Percentiles rank a stretch among this genome's conserved stretches.
These are phyloP conservation scores for Eupsittula cactorum DNA, from an alignment of 2,113 vertebrate species.

Conservation along the genomic window DNA sequence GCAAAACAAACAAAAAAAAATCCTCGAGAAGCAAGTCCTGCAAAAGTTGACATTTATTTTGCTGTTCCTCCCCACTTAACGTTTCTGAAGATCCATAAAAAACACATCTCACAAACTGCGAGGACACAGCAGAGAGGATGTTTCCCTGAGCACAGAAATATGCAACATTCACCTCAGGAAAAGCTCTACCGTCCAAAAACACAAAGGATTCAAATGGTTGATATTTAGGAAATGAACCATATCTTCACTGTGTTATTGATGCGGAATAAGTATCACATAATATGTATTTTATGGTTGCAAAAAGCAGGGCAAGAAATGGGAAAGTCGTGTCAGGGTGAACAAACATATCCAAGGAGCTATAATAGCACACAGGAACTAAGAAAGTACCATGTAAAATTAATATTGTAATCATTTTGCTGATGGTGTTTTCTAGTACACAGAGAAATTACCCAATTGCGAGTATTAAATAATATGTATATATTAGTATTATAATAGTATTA, in stretches of 20 bases:
- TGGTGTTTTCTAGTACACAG: background rate
- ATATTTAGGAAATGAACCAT: background rate
- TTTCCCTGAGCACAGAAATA: background rate
- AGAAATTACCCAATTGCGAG: background rate
- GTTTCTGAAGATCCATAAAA: background rate
- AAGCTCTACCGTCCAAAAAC: background rate
- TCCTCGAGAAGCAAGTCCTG: background rate
- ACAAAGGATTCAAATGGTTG: background rate
- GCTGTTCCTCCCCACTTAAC: background rate
- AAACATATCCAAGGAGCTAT: background rate
- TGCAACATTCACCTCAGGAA: background rate
- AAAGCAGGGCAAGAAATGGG: background rate
- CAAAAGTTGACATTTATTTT: background rate
- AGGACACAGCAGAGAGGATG: background rate
- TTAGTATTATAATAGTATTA: background rate
- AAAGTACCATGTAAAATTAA: background rate
- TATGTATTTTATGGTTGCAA: background rate
- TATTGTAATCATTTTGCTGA: background rate
- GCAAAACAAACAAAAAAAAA: background rate
- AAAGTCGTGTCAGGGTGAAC: background rate
- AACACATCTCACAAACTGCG: background rate
- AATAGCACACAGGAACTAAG: background rate
- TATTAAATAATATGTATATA: background rate
- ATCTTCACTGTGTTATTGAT: background rate
- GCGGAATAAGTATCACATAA: background rate